Base-by-base conservation (phyloP, 2,888 invertebrate species). In the Eurytoma californica region DNA sequence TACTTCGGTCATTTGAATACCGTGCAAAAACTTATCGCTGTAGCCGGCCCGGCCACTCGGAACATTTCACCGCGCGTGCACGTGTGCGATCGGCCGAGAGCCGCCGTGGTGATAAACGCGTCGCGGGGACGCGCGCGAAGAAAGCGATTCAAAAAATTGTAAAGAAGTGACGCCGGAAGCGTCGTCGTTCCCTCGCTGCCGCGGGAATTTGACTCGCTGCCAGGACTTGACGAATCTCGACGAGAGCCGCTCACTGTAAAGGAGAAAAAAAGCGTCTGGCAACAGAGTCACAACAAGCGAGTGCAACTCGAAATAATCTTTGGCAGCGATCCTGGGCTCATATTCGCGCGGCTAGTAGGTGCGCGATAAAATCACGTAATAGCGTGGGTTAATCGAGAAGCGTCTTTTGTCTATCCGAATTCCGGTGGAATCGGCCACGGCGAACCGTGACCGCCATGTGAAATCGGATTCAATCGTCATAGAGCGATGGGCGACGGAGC, bases 381-480 rank as follows among this genome's bases (percentile, higher is more conserved):
- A 18, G 18, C 47, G 49, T 47, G 28, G 3, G 28, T 55, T 49
- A 16, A 66, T 68, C 75, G 68, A 39, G 24, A 30, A 67, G 58
- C 58, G 39, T 61, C 60, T 58, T 60, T 66, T 57, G 49, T 12
- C 14, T 47, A 65, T 74, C 49, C 66, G 18, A 66, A 73, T 73
- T 66, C 73, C 66, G 28, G 24, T 30, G 28, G 66, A 57, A 66
- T 65, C 20, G 66, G 57, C 58, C 28, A 51, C 60, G 13, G 16
- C 3, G 20, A 20, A 16, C 55, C 3, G 13, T 30, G 66, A 39
- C 39, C 72, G 72, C 28, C 72, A 28, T 20, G 77, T 53, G n/a
- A 77, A 77, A 77, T 77, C 60, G 72, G 58, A 77, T 77, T 77
- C 60, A 58, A 39, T 39, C 53, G 53, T 16, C 16, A 12, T 3